These are phyloP conservation scores for roundworm (Caenorhabditis elegans) DNA, from an alignment of 1,140 invertebrate genomes.

Conservation along the genomic window DNA sequence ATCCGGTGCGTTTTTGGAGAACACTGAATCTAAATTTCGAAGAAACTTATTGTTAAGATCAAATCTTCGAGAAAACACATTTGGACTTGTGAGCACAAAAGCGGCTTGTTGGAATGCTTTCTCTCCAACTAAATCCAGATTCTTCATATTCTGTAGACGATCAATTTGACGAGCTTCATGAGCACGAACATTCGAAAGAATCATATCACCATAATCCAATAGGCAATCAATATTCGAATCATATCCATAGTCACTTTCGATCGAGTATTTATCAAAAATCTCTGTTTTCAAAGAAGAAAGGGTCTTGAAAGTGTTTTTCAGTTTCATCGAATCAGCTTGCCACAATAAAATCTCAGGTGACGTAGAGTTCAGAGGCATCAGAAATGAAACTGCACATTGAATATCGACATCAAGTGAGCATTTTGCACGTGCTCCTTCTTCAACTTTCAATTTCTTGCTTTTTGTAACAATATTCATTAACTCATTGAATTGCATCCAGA, in stretches of 20 bases:
- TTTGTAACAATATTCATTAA: slow-evolving; percentile 76
- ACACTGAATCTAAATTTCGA: slow-evolving; percentile 66
- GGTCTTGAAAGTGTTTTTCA: neutral
- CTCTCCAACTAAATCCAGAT: neutral
- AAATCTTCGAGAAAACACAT: neutral
- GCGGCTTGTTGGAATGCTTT: neutral
- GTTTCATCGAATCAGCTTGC: neutral
- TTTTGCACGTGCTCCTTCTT: slow-evolving; percentile 39
- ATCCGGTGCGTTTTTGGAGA: slow-evolving; percentile 73
- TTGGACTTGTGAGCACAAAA: neutral
- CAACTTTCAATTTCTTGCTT: slow-evolving; percentile 42
- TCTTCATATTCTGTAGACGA: neutral
- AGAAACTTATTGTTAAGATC: slow-evolving; percentile 6
- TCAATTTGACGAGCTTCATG: slow-evolving; percentile 19
- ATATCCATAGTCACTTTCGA: slow-evolving; percentile 44
- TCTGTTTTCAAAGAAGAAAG: neutral
- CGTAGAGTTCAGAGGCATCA: slow-evolving; percentile 54
- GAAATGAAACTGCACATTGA: slow-evolving; percentile 30
- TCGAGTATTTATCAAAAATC: slow-evolving; percentile 36
- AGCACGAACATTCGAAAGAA: slow-evolving; percentile 16
- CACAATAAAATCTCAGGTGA: slow-evolving; percentile 27
- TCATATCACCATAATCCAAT: slow-evolving; percentile 41
- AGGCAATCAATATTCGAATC: slow-evolving; percentile 50
- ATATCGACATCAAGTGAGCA: slow-evolving; percentile 50
- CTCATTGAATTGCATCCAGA: slow-evolving; percentile 82